Evolutionary conservation across 2,797 vertebrate species (phyloP), one percentile per base, ranked within the genome.

Genomic region (Schizopygopsis pylzovi): DNA sequence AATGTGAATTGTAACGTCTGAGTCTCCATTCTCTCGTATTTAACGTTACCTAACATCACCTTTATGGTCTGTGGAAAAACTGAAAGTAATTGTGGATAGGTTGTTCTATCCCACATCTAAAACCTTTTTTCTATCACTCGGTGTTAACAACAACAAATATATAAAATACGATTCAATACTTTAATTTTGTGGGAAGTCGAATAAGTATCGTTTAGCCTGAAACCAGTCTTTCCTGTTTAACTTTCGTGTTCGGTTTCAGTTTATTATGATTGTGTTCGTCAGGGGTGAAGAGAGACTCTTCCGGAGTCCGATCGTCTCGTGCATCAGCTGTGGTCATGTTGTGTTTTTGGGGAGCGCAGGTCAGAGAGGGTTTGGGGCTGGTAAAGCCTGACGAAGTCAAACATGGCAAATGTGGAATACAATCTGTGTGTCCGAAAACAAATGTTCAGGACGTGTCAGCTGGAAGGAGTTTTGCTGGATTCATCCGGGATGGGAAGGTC

Each of bases 401-500:
- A 41, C 39, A 41, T 41, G 39, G 39, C 39, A 41, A 7, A 1
- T 41, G 6, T 41, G 39, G 39, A 41, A 41, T 41, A 41, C 39
- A 6, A 41, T 41, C 39, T 1, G 0, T 41, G 6, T 41, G 39
- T 41, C 39, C 39, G 39, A 41, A 41, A 41, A 1, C 41, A 41
- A 2, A 0, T 1, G 5, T 41, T 41, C 41, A 41, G 41, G 41
- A 41, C 41, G 15, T 89, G 12, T 81, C 85, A 63, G 47, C 59
- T 1, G 85, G 88, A 28, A 76, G 3, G 49, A 61, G 18, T 18
- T 41, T 59, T 15, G 1, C 71, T 20, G 82, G 84, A 59, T 86
- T 89, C 10, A 78, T 89, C 11, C 45, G 41, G 6, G 73, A 65
- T 49, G 88, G 82, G 33, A 63, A 79, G 4, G 25, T 73, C 4